phyloP scores from a whole-genome alignment of 2,888 invertebrate species.

The Danaus chrysippus region DNA sequence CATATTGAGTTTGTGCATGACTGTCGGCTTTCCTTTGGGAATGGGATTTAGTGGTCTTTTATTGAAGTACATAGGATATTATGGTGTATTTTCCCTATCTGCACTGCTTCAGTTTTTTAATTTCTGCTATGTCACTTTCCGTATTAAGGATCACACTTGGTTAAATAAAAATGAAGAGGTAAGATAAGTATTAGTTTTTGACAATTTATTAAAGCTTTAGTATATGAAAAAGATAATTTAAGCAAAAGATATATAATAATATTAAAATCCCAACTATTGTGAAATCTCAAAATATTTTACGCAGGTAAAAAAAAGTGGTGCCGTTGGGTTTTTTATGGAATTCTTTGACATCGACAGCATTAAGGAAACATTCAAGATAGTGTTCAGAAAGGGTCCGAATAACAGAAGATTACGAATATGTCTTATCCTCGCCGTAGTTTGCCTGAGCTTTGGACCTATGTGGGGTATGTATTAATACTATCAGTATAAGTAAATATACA shows the following conservation, averaged over 20 bases:
- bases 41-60: conserved; percentile 68
- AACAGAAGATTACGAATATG: conserved; percentile 63
- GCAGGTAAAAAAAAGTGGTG: conserved; percentile 54
- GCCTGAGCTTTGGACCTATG: conserved; percentile 63
- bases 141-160: conserved; percentile 69
- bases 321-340: conserved; percentile 49
- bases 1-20: conserved; percentile 70
- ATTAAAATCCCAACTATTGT: no score
- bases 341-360: conserved; percentile 75
- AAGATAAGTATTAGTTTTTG: conserved; percentile 30
- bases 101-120: conserved; percentile 61
- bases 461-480: conserved; percentile 55
- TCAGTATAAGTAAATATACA: background rate
- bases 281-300: conserved; percentile 29
- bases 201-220: conserved; percentile 9
- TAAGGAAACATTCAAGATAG: conserved; percentile 70
- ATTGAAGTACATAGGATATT: conserved; percentile 66
- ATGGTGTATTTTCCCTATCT: conserved; percentile 73
- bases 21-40: conserved; percentile 70
- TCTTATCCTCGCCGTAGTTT: conserved; percentile 58
- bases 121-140: conserved; percentile 66
- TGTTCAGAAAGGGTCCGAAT: conserved; percentile 69
- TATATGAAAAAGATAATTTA: no score
- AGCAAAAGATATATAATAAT: no score
- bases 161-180: conserved; percentile 63